These are phyloP conservation scores for Drosophila robusta DNA, from an alignment of 2,888 invertebrate species.

Conservation along the genomic window DNA sequence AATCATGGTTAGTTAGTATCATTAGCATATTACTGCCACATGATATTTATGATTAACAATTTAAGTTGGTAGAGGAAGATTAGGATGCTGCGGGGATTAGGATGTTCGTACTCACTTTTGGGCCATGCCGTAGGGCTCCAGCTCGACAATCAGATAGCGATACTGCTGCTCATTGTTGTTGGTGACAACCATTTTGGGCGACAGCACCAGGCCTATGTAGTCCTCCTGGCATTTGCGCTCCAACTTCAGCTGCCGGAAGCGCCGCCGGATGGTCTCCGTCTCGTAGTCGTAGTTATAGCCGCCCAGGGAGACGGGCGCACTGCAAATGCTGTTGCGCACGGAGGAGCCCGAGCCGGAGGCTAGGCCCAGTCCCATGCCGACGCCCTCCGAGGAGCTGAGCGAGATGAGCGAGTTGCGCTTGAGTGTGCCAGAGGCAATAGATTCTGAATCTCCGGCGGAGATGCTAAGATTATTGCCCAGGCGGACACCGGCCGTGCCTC, in stretches of 20 bases:
- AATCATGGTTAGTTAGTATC: too few relatives aligned
- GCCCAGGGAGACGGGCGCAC: constrained; percentile 83
- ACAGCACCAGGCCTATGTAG: constrained; percentile 90
- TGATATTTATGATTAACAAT: too few relatives aligned
- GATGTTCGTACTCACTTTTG: constrained; percentile 85
- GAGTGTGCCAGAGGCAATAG: constrained; percentile 83
- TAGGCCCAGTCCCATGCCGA: constrained; percentile 63
- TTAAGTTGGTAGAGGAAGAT: too few relatives aligned
- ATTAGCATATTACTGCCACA: too few relatives aligned
- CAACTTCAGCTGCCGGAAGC: constrained; percentile 89
- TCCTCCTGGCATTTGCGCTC: constrained; percentile 89
- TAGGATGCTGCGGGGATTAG: too few relatives aligned
- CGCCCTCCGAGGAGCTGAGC: constrained; percentile 81
- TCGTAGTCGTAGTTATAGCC: constrained; percentile 85
- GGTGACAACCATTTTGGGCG: constrained; percentile 87
- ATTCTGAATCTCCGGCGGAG: constrained; percentile 84
- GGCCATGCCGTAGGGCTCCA: constrained; percentile 89
- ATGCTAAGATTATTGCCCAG: constrained; percentile 83
- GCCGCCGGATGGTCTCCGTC: constrained; percentile 87
- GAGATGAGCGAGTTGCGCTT: constrained; percentile 84
- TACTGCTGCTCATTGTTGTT: constrained; percentile 86
- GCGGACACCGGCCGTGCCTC: constrained; percentile 84
- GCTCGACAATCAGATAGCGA: constrained; percentile 88
- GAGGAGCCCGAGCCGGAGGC: constrained; percentile 31
- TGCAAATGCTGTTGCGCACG: constrained; percentile 75